These are phyloP conservation scores for Pentamera pediparva DNA, from an alignment of 53 echinoderm and acorn worm species.

Conservation along the genomic window DNA sequence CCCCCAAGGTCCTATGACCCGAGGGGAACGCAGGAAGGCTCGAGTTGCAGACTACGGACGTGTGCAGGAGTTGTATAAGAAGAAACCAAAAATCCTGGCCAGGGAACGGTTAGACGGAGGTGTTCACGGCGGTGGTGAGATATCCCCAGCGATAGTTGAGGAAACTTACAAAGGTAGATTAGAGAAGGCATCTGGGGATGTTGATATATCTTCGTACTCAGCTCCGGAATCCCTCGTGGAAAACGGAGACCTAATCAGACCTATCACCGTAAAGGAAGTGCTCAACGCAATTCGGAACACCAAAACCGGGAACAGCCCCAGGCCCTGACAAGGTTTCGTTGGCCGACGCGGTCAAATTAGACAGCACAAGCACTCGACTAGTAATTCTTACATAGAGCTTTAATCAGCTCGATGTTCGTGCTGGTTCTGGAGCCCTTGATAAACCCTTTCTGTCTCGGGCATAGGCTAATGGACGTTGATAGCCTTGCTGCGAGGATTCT, in stretches of 20 bases:
- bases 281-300: neutral
- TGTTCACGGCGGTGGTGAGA: neutral
- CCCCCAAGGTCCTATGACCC: neutral
- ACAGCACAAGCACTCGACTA: too few relatives aligned
- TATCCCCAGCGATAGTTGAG: neutral
- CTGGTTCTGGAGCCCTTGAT: neutral
- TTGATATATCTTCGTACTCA: neutral
- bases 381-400: neutral
- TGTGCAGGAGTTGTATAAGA: neutral
- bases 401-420: neutral
- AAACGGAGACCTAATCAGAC: neutral
- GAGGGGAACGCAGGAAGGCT: slow-evolving; percentile 12
- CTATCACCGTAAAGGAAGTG: neutral
- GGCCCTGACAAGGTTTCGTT: neutral
- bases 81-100: neutral
- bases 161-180: neutral
- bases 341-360: neutral
- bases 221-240: neutral
- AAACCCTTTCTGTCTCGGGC: slow-evolving; percentile 1
- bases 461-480: neutral
- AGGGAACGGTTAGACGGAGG: neutral
- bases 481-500: neutral
- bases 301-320: neutral
- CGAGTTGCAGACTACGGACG: neutral
- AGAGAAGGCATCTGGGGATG: neutral